Evolutionary conservation across 2,113 vertebrate genomes (phyloP).

Genomic region (Philantomba maxwellii): DNA sequence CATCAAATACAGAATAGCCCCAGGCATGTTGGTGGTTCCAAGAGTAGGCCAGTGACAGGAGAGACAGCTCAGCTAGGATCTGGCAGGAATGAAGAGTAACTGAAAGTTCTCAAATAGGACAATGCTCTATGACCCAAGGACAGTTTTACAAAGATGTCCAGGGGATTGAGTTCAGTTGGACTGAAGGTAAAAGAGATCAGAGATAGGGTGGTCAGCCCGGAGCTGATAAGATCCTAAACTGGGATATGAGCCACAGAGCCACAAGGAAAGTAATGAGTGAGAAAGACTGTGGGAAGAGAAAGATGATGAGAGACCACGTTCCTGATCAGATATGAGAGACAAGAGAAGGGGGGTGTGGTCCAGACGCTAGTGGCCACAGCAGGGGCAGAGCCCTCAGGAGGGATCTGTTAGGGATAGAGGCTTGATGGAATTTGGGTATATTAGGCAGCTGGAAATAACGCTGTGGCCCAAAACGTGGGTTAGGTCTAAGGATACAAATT

Average conservation of each 20-base stretch:
- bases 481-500: not conserved
- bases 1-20: not conserved
- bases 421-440: not conserved
- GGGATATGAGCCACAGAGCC: not conserved
- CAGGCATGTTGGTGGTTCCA: not conserved
- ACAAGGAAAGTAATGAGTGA: not conserved
- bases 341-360: not conserved
- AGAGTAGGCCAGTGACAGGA: not conserved
- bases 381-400: not conserved
- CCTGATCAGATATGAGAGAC: not conserved
- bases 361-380: not conserved
- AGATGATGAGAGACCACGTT: not conserved
- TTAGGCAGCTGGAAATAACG: not conserved
- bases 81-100: not conserved
- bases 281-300: not conserved
- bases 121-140: not conserved
- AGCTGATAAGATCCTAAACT: not conserved
- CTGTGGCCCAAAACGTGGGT: not conserved
- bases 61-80: not conserved
- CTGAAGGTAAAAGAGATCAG: not conserved
- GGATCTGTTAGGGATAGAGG: not conserved
- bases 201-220: not conserved
- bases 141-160: not conserved
- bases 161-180: not conserved
- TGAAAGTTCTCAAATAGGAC: not conserved